phyloP scores from a whole-genome alignment of 2,797 vertebrate genomes.

The Spinus olivaceus region DNA sequence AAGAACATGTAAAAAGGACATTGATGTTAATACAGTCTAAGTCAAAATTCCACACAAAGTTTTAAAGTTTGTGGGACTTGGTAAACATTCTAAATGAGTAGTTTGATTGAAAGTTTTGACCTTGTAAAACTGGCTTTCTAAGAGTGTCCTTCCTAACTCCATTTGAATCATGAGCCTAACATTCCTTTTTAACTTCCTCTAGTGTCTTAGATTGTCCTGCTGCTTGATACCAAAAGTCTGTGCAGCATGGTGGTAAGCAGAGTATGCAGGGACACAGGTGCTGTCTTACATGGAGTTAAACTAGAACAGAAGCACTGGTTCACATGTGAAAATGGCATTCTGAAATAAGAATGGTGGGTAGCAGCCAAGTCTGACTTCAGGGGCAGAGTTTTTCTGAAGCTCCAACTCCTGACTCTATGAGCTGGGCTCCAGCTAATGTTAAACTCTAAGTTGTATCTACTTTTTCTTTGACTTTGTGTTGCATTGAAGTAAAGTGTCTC shows the following conservation, averaged over 20 bases:
- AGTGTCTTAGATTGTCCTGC: background rate
- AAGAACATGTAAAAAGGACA: background rate
- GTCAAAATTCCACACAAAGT: background rate
- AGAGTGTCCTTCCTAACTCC: background rate
- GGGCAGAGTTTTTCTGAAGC: background rate
- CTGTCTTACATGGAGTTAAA: background rate
- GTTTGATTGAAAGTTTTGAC: background rate
- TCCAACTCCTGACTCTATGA: rapidly evolving
- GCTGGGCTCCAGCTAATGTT: background rate
- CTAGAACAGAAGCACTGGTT: background rate
- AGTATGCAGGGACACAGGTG: background rate
- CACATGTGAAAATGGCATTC: rapidly evolving
- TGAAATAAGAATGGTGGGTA: background rate
- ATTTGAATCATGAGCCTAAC: background rate
- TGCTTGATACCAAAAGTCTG: background rate
- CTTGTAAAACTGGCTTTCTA: background rate
- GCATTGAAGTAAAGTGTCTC: background rate
- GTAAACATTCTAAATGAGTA: background rate
- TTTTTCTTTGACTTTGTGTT: background rate
- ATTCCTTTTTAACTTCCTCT: background rate
- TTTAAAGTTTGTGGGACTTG: background rate
- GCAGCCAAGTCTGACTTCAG: background rate
- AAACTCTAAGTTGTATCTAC: background rate
- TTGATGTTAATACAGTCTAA: background rate
- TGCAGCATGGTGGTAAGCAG: background rate